Evolutionary conservation across 2,113 vertebrate species (phyloP).

Genomic region (Cryptomyrus ogoouensis): DNA sequence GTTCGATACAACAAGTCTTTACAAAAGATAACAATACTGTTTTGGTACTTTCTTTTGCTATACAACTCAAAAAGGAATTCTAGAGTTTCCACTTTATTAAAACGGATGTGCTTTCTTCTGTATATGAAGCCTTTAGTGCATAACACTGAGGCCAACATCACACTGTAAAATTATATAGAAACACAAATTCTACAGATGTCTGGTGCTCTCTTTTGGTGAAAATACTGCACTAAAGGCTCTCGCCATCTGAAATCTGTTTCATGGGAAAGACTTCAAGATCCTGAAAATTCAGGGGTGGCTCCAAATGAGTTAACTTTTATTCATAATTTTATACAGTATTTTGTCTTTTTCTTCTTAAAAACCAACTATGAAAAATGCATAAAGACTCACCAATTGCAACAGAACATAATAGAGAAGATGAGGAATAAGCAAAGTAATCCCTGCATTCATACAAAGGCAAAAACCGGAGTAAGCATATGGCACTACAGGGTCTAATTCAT

Average conservation of each 20-base stretch:
- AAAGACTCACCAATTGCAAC: constrained; percentile 24
- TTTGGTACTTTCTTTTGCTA: neutral
- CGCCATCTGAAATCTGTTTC: neutral
- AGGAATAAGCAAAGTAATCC: constrained; percentile 7
- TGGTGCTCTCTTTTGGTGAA: constrained; percentile 49
- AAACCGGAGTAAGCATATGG: constrained; percentile 12
- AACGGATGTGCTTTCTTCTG: neutral
- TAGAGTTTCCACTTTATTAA: neutral
- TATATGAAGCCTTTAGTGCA: neutral
- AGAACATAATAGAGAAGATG: constrained; percentile 33
- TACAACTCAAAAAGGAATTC: neutral
- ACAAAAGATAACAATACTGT: neutral
- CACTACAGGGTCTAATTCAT: constrained; percentile 3
- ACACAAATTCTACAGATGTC: neutral
- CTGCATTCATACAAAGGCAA: constrained; percentile 14
- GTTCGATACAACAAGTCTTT: neutral
- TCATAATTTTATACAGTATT: constrained; percentile 10
- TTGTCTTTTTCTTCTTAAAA: constrained; percentile 19
- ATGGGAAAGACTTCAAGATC: neutral
- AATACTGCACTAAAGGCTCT: neutral
- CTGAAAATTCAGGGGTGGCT: neutral
- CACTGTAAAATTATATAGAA: neutral
- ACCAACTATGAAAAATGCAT: constrained; percentile 20
- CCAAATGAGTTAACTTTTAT: neutral
- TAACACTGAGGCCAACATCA: neutral